Conservation (phyloP, 2,888 invertebrate genomes). For the Falcaria lacertinaria region DNA sequence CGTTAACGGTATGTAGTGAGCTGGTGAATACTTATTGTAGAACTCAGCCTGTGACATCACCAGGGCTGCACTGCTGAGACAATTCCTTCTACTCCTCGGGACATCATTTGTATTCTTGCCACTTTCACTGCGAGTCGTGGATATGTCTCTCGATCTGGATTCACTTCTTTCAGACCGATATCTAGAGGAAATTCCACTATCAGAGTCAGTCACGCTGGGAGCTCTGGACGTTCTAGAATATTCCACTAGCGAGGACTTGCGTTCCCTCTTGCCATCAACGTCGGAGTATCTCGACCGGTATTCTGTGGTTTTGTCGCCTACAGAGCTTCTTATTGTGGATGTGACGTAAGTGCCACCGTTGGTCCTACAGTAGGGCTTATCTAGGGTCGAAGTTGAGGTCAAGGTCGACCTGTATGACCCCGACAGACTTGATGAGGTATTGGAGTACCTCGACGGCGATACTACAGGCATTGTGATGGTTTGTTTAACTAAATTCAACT, state of each 20-base stretch:
- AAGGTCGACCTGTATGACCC: slow-evolving; percentile 71
- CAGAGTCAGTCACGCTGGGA: slow-evolving; percentile 69
- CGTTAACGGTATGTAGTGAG: slow-evolving; percentile 84
- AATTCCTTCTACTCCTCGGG: slow-evolving; percentile 55
- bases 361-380: slow-evolving; percentile 75
- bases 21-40: slow-evolving; percentile 87
- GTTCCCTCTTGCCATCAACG: slow-evolving; percentile 62
- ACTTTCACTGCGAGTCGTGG: slow-evolving; percentile 77
- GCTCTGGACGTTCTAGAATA: slow-evolving; percentile 57
- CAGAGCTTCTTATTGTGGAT: slow-evolving; percentile 46
- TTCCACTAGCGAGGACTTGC: slow-evolving; percentile 62
- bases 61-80: slow-evolving; percentile 70
- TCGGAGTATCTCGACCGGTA: slow-evolving; percentile 59
- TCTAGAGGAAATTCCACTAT: slow-evolving; percentile 62
- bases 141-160: slow-evolving; percentile 75
- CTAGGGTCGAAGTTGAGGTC: slow-evolving; percentile 67
- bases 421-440: slow-evolving; percentile 64
- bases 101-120: slow-evolving; percentile 63
- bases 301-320: slow-evolving; percentile 60
- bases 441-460: slow-evolving; percentile 74
- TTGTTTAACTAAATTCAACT: slow-evolving; percentile 14
- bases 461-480: slow-evolving; percentile 76
- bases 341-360: slow-evolving; percentile 66
- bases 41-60: slow-evolving; percentile 83
- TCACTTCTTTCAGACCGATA: slow-evolving; percentile 69